Evolutionary conservation across 1,140 invertebrate genomes (phyloP).

Genomic region (Lanistes nyassanus): DNA sequence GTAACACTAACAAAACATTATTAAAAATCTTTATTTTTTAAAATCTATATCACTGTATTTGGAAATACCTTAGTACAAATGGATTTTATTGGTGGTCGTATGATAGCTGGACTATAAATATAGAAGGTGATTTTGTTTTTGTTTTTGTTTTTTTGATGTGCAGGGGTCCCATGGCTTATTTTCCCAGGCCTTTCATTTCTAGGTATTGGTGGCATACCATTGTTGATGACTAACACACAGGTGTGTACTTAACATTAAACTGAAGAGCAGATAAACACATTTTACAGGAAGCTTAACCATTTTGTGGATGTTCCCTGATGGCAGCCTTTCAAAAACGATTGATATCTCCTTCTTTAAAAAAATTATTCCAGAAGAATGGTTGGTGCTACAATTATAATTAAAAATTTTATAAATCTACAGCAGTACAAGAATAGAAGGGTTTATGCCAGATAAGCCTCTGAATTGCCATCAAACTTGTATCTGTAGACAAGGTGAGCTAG

Average conservation of each 20-base stretch:
- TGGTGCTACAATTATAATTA: no score
- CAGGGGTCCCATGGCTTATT: constrained; percentile 46
- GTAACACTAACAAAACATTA: not conserved
- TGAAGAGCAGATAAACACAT: no score
- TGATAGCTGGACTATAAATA: not conserved
- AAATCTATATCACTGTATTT: not conserved
- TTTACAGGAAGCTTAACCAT: no score
- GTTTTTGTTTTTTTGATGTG: not conserved
- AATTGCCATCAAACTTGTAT: no score
- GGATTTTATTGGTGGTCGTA: not conserved
- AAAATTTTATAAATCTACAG: no score
- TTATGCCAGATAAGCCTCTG: no score
- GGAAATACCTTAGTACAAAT: not conserved
- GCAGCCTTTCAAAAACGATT: no score
- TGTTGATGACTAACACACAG: constrained; percentile 49
- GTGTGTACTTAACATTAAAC: constrained; percentile 22
- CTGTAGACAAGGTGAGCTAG: no score
- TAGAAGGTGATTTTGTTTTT: not conserved
- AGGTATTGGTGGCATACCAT: constrained; percentile 42
- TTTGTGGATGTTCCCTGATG: no score
- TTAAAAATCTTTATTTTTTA: not conserved
- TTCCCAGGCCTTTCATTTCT: constrained; percentile 45
- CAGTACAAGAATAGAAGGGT: no score
- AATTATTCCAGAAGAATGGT: no score
- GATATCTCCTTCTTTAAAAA: no score